Evolutionary conservation across 2,888 invertebrate genomes (phyloP).

Genomic region (Nomada goodeniana): DNA sequence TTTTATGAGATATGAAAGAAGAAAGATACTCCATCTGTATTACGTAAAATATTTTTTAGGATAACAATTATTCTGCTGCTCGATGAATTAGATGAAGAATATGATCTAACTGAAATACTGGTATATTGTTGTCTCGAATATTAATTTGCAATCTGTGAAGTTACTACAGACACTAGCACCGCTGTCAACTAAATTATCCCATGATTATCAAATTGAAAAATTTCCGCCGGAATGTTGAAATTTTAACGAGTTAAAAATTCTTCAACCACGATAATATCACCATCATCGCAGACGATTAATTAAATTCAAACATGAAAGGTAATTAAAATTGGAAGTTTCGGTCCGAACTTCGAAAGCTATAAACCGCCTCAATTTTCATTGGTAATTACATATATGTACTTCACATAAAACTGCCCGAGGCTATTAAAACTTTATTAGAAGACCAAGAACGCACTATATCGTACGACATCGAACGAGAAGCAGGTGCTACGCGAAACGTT

Average conservation of each 20-base stretch:
- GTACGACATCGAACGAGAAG: conserved; percentile 32
- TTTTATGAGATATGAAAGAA: no score
- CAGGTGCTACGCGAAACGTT: conserved; percentile 56
- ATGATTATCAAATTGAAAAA: no score
- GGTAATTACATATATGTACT: background rate
- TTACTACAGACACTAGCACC: no score
- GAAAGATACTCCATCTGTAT: no score
- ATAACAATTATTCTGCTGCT: no score
- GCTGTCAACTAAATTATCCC: no score
- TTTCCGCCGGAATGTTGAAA: no score
- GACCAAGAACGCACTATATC: conserved; percentile 2
- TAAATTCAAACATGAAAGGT: background rate
- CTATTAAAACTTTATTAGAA: conserved; percentile 20
- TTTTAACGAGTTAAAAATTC: no score
- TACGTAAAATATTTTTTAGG: no score
- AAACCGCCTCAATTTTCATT: background rate
- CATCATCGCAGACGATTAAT: background rate
- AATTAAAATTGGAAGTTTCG: background rate
- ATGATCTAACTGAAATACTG: no score
- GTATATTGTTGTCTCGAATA: background rate
- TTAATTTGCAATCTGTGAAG: background rate
- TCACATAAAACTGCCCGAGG: background rate
- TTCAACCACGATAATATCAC: no score
- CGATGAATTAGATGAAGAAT: no score
- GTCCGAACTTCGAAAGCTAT: background rate